Percentiles rank a stretch among this genome's conserved stretches.
Conservation (phyloP, 2,797 vertebrate genomes). For the Pangasius djambal region DNA sequence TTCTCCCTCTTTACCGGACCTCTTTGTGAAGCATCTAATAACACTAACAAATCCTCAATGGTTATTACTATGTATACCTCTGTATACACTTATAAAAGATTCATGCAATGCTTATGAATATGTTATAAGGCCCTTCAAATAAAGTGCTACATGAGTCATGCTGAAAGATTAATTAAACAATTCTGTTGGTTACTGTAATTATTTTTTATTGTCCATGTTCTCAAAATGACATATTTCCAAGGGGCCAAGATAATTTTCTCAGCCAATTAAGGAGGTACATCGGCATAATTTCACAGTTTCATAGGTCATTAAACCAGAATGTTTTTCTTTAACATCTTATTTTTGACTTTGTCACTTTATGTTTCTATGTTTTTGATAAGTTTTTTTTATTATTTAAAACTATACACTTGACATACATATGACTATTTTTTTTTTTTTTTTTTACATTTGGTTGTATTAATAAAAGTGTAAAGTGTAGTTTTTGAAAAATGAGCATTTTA, state of each 20-base stretch:
- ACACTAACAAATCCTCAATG: not conserved
- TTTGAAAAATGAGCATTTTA: not conserved
- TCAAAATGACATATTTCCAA: not conserved
- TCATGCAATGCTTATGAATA: conserved; percentile 5
- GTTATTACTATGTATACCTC: not conserved
- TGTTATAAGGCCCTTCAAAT: not conserved
- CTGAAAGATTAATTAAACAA: not conserved
- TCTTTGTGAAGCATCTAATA: not conserved
- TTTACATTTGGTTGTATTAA: not conserved
- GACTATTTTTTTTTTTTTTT: not conserved
- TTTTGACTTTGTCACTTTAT: not conserved
- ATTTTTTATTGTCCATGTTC: not conserved
- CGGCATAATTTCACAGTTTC: not conserved
- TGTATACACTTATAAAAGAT: not conserved
- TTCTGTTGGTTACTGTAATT: not conserved
- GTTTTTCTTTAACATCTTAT: not conserved
- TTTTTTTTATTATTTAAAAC: not conserved
- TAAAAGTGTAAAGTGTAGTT: no score
- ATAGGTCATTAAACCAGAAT: not conserved
- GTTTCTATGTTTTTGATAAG: no score
- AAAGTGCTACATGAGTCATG: conserved; percentile 5
- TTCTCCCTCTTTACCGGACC: not conserved
- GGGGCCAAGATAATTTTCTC: not conserved
- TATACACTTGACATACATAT: not conserved
- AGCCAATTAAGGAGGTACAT: not conserved